Evolutionary conservation across 1,140 invertebrate species (phyloP).

Genomic region (Megalopta genalis): DNA sequence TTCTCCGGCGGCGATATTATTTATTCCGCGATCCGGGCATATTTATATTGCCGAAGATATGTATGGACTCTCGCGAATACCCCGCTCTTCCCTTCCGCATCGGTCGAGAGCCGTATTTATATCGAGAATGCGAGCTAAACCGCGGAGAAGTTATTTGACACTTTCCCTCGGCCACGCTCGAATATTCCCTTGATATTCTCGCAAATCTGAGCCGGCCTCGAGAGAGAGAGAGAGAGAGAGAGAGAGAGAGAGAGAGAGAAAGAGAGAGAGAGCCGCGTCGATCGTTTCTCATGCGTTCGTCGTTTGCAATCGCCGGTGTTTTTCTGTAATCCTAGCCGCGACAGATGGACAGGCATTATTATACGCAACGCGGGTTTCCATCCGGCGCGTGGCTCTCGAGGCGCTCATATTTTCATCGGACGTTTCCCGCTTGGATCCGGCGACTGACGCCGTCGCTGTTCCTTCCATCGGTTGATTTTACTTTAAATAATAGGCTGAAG

Average conservation of each 20-base stretch:
- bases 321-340: conserved; percentile 19
- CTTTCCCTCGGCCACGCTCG: background rate
- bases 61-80: background rate
- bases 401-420: background rate
- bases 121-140: conserved; percentile 19
- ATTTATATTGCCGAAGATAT: conserved; percentile 27
- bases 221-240: no score
- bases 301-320: background rate
- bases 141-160: conserved; percentile 36
- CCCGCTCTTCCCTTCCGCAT: no score
- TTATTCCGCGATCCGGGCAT: conserved; percentile 23
- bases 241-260: no score
- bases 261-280: no score
- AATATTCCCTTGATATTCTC: conserved; percentile 13
- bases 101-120: conserved; percentile 25
- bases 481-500: background rate
- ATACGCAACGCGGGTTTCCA: background rate
- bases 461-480: background rate
- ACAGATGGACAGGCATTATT: background rate
- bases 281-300: conserved; percentile 31
- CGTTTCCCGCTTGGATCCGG: background rate
- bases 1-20: conserved; percentile 38
- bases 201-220: conserved; percentile 16
- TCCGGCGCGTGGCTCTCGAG: background rate
- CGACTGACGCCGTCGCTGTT: background rate